Evolutionary conservation across 2,888 invertebrate species (phyloP), one percentile per base, ranked within the genome.

Genomic region (Zele albiditarsus): DNA sequence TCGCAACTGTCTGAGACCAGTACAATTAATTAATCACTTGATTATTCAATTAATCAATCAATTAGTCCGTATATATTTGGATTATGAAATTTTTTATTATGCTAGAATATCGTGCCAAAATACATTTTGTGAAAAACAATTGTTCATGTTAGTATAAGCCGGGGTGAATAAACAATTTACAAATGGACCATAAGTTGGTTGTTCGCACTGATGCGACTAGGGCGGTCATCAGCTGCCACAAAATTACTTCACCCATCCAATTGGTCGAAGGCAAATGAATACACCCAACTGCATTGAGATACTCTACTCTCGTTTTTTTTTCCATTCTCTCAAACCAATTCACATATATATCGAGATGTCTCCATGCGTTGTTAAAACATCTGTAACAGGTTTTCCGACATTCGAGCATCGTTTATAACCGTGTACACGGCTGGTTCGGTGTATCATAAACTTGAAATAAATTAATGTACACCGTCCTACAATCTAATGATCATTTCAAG

Each of bases 391-490:
- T 73, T 67, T 84, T 83, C 85, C 83, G 82, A 82, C 68, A 82
- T 83, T 81, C 80, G 75, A 80, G 79, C 81, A 81, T 85, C 83
- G 83, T 85, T 85, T 85, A 84, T 85, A 85, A 85, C 79, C 67
- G 46, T 63, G 60, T 62, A 72, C 73, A 60, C 57, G 66, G 60
- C 58, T 71, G 74, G 73, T 75, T 63, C 75, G 67, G 71, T 78
- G 20, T 75, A 57, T 57, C 25, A 23, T 31, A 71, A 49, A 63
- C 77, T 71, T 66, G 49, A 78, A 80, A 78, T 80, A 75, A 79
- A 79, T 79, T 80, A 78, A 77, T 76, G 76, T 77, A 78, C 66
- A 78, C 71, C 74, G 70, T 74, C 76, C 75, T 72, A 75, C 74
- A 82, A 83, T 82, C 82, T 80, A 80, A 81, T 82, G 80, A 83